Percentiles rank a stretch among this genome's conserved stretches.
These are phyloP conservation scores for Megaptera novaeangliae DNA, from an alignment of 2,113 vertebrate genomes.

Conservation along the genomic window DNA sequence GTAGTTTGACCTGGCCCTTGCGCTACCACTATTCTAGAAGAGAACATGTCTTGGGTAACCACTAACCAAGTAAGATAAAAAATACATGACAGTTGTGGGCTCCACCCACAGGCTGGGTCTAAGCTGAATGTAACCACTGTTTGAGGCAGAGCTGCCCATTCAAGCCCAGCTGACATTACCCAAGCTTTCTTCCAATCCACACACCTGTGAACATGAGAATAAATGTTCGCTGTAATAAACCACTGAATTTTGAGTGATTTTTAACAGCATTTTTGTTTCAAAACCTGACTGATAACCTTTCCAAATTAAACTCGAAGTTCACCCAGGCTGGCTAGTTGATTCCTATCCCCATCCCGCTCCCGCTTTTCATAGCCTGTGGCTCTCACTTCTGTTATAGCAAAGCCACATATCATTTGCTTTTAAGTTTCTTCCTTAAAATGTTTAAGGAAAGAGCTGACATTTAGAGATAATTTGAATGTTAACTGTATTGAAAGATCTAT, in stretches of 20 bases:
- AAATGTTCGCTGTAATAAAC: background rate
- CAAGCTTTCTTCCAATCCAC: background rate
- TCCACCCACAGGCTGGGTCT: background rate
- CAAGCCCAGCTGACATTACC: background rate
- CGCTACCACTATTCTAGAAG: background rate
- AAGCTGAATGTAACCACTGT: background rate
- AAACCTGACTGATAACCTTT: background rate
- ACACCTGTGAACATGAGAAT: background rate
- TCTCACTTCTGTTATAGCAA: background rate
- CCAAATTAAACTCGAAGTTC: background rate
- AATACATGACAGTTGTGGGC: too few species aligned
- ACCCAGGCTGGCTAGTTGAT: background rate
- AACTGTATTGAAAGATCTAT: background rate
- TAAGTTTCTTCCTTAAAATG: background rate
- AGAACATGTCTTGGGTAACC: background rate
- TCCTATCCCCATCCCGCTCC: rapidly evolving
- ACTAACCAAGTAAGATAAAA: background rate
- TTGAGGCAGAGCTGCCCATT: background rate
- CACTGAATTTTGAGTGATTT: background rate
- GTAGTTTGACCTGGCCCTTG: background rate
- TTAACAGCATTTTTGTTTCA: background rate
- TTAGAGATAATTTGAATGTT: background rate
- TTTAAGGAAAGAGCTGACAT: background rate
- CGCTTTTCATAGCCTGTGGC: background rate
- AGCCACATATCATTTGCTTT: background rate